Evolutionary conservation across 2,888 invertebrate species (phyloP).

Genomic region (Brachycybe producta): DNA sequence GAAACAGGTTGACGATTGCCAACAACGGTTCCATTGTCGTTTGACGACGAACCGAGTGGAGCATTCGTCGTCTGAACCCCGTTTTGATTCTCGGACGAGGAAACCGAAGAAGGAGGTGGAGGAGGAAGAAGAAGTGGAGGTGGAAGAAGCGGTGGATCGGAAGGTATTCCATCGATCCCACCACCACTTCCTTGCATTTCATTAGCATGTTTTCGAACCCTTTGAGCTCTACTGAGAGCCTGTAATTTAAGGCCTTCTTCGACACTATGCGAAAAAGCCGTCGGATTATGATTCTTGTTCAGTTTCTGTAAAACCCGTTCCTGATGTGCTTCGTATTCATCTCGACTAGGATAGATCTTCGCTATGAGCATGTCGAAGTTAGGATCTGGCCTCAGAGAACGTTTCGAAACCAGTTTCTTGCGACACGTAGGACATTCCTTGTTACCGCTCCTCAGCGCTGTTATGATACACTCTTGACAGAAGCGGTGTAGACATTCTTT

Average conservation of each 20-base stretch:
- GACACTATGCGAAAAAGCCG: slow-evolving; percentile 81
- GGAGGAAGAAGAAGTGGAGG: too few species aligned
- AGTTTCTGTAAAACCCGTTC: slow-evolving; percentile 81
- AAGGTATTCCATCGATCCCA: too few species aligned
- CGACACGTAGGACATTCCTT: slow-evolving; percentile 99
- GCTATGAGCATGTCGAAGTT: slow-evolving; percentile 95
- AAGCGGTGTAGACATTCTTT: slow-evolving; percentile 98
- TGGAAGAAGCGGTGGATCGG: too few species aligned
- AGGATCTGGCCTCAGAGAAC: slow-evolving; percentile 89
- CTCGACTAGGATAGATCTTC: slow-evolving; percentile 91
- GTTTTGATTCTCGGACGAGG: too few species aligned
- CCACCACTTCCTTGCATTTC: too few species aligned
- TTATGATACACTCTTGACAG: slow-evolving; percentile 97
- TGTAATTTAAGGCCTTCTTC: slow-evolving; percentile 73
- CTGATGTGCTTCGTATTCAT: slow-evolving; percentile 93
- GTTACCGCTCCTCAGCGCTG: slow-evolving; percentile 90
- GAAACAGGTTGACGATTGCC: too few species aligned
- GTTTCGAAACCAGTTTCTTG: slow-evolving; percentile 92
- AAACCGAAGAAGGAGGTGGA: too few species aligned
- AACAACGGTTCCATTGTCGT: too few species aligned
- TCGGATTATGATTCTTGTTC: slow-evolving; percentile 84
- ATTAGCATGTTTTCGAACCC: slow-evolving; percentile 30
- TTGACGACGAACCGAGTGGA: too few species aligned
- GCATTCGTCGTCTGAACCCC: too few species aligned
- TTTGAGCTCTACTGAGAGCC: slow-evolving; percentile 29